Evolutionary conservation across 2,797 vertebrate genomes (phyloP), one percentile per base, ranked within the genome.

Genomic region (Odontamblyopus rebecca): DNA sequence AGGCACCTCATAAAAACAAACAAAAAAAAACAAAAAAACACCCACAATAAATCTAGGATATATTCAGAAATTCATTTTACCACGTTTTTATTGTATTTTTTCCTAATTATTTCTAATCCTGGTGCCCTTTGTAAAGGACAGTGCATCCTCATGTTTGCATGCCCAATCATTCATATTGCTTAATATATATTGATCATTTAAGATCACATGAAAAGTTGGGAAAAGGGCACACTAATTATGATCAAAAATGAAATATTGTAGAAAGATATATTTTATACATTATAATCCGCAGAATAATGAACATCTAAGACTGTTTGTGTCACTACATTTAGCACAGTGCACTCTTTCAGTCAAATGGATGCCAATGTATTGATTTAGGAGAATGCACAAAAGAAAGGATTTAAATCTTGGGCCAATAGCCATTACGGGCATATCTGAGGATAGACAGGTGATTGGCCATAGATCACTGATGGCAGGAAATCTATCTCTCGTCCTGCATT

Each of bases 391-490:
- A 90, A 90, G 88, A 90, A 82, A 86, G 86, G 85, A 84, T 91
- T 90, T 91, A 86, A 93, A 91, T 86, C 86, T 82, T 30, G 18
- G 13, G 74, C 88, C 80, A 54, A 86, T 85, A 84, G 84, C 88
- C 88, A 90, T 92, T 90, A 89, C 90, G 85, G 75, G 85, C 27
- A 53, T 82, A 88, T 92, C 88, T 89, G 81, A 91, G 85, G 86
- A 91, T 82, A 82, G 88, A 89, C 84, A 84, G 83, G 78, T 81
- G 61, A 91, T 90, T 89, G 86, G 88, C 86, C 88, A 86, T 92
- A 91, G 82, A 91, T 93, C 89, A 92, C 82, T 67, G 77, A 85
- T 75, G 88, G 83, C 90, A 93, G 85, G 79, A 92, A 93, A 94
- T 93, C 91, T 79, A 93, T 93, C 79, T 79, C 63, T 77, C 78